Evolutionary conservation across 2,888 invertebrate genomes (phyloP).

Genomic region (Drosophila ochracea): DNA sequence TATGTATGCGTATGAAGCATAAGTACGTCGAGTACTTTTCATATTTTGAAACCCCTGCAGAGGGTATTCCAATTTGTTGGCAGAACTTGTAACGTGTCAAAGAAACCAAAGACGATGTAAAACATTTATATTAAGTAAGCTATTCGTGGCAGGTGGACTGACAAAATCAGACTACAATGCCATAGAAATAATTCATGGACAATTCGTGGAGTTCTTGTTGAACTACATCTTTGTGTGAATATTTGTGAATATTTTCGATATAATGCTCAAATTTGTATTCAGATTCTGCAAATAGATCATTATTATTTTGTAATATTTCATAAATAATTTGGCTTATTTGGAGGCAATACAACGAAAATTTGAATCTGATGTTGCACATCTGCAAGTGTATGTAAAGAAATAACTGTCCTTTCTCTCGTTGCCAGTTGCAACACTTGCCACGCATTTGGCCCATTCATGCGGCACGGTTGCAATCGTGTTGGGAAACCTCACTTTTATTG

Average conservation of each 20-base stretch:
- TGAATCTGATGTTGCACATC: neutral
- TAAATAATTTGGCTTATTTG: neutral
- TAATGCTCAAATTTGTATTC: neutral
- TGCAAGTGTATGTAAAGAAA: neutral
- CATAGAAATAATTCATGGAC: neutral
- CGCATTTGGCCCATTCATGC: constrained; percentile 9
- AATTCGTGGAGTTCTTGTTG: neutral
- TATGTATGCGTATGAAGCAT: constrained; percentile 5
- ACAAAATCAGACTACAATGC: neutral
- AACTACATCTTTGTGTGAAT: neutral
- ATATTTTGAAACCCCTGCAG: neutral
- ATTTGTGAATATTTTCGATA: neutral
- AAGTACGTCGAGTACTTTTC: constrained; percentile 5
- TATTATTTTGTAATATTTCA: neutral
- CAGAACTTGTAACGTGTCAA: neutral
- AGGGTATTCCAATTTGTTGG: neutral
- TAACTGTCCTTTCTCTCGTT: neutral
- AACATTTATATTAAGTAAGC: neutral
- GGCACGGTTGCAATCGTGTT: constrained; percentile 16
- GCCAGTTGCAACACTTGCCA: constrained; percentile 22
- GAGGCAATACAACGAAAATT: neutral
- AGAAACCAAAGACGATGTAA: neutral
- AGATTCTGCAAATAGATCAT: neutral
- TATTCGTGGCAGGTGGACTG: neutral
- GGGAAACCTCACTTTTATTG: constrained; percentile 41